A percentile compares a stretch with the other conserved stretches of the same genome.
These are phyloP conservation scores for Ptilorrhoa leucosticta DNA, from an alignment of 2,113 vertebrate genomes.

Conservation along the genomic window DNA sequence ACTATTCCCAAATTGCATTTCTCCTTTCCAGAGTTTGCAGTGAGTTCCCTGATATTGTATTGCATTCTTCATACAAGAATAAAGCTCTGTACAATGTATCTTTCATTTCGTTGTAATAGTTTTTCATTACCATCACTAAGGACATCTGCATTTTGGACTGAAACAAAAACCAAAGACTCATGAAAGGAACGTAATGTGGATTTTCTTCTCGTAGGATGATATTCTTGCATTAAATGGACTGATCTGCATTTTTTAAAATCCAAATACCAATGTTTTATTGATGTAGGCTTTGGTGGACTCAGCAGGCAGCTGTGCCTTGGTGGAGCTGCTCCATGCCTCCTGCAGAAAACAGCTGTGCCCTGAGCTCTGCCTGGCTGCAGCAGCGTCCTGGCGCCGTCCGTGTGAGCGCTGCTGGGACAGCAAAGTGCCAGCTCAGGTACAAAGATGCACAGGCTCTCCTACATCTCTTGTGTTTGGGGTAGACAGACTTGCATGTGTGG, in stretches of 20 bases:
- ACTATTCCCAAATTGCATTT: not conserved
- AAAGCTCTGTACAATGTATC: not conserved
- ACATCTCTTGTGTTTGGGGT: not conserved
- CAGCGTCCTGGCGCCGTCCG: fast-evolving
- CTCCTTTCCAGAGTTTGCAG: not conserved
- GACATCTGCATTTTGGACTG: fast-evolving
- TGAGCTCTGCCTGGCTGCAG: not conserved
- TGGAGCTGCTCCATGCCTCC: not conserved
- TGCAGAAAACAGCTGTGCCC: not conserved
- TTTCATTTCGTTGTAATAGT: not conserved
- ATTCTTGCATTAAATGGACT: not conserved
- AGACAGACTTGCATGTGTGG: fast-evolving
- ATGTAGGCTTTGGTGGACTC: not conserved
- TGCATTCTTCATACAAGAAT: not conserved
- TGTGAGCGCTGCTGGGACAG: fast-evolving
- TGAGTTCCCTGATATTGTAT: not conserved
- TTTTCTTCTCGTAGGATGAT: not conserved
- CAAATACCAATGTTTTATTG: not conserved
- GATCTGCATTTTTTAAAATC: not conserved
- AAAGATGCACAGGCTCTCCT: not conserved
- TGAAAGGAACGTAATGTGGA: not conserved
- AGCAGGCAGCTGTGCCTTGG: not conserved
- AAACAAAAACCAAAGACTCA: not conserved
- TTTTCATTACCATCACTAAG: not conserved
- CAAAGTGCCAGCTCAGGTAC: not conserved